phyloP scores from a whole-genome alignment of 2,888 invertebrate genomes.

The Acleris cristana region DNA sequence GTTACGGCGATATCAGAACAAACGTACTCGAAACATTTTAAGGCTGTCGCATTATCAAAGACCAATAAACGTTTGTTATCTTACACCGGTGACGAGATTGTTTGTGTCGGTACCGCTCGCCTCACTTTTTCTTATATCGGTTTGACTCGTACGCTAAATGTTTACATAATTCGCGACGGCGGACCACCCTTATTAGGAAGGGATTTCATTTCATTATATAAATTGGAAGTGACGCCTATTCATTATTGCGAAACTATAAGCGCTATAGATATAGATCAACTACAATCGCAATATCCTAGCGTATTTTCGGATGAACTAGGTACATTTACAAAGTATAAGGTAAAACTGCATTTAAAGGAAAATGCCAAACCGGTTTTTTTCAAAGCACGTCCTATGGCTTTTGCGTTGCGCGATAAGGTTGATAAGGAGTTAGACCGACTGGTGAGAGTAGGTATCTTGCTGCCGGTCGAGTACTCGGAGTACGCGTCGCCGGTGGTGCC shows the following conservation, averaged over 20 bases:
- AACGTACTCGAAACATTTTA: neutral
- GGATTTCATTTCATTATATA: slow-evolving; percentile 41
- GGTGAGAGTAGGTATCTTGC: slow-evolving; percentile 38
- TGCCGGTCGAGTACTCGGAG: slow-evolving; percentile 38
- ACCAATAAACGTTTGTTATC: slow-evolving; percentile 35
- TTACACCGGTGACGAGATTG: slow-evolving; percentile 39
- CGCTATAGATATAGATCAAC: too few species aligned
- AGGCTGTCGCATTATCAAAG: neutral
- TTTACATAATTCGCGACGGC: slow-evolving; percentile 42
- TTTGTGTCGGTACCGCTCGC: slow-evolving; percentile 34
- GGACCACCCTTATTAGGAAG: slow-evolving; percentile 43
- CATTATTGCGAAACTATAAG: slow-evolving; percentile 16
- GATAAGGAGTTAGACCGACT: too few species aligned
- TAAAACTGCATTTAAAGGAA: too few species aligned
- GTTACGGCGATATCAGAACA: slow-evolving; percentile 5
- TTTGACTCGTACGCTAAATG: slow-evolving; percentile 26
- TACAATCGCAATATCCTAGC: too few species aligned
- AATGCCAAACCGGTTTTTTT: too few species aligned
- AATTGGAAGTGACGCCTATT: slow-evolving; percentile 36
- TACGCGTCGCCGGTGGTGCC: slow-evolving; percentile 25
- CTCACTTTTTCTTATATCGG: slow-evolving; percentile 34
- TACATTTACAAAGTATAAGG: too few species aligned
- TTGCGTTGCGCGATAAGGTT: too few species aligned
- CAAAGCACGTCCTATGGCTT: too few species aligned
- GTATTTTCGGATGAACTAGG: too few species aligned